A percentile compares a stretch with the other conserved stretches of the same genome.
Evolutionary conservation across 2,797 vertebrate species (phyloP).

Genomic region (Rhinoraja longicauda): DNA sequence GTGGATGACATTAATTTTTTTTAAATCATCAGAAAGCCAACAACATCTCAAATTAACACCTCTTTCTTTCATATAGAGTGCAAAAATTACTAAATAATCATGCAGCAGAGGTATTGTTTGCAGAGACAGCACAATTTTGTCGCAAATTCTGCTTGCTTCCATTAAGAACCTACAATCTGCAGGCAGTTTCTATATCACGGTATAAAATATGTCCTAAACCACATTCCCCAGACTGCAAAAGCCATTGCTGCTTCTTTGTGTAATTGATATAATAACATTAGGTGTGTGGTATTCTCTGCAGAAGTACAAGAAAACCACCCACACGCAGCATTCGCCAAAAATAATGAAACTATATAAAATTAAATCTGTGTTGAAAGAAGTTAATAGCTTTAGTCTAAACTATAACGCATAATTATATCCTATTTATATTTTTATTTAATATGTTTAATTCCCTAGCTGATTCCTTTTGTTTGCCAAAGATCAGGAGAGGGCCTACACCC

Average conservation of each 20-base stretch:
- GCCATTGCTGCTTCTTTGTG: slow-evolving; percentile 23
- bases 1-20: neutral
- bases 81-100: neutral
- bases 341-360: neutral
- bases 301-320: neutral
- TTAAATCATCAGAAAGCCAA: neutral
- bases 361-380: neutral
- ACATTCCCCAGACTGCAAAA: neutral
- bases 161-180: neutral
- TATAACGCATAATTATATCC: neutral
- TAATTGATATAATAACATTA: neutral
- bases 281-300: neutral
- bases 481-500: slow-evolving; percentile 25
- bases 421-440: neutral
- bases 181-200: neutral
- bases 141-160: neutral
- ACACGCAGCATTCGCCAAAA: neutral
- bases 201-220: neutral
- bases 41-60: slow-evolving; percentile 18
- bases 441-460: neutral
- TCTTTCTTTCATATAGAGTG: neutral
- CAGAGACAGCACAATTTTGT: neutral
- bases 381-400: neutral
- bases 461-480: slow-evolving; percentile 24
- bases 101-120: neutral